These are phyloP conservation scores for Hoplodrina ambigua DNA, from an alignment of 2,888 invertebrate genomes.

Conservation along the genomic window DNA sequence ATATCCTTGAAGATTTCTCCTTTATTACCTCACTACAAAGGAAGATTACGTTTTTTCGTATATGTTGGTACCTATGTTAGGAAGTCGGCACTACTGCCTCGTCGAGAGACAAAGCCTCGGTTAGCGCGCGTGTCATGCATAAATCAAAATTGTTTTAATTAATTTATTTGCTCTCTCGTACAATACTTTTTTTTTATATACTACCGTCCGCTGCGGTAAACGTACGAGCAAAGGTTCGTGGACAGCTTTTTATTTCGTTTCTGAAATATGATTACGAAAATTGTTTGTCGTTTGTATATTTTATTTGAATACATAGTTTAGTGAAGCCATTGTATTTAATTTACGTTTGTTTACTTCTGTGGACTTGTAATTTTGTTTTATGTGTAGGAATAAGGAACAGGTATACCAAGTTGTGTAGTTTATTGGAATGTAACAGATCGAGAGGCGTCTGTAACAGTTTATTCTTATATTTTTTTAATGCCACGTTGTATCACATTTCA, in stretches of 20 bases:
- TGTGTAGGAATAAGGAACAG: no score
- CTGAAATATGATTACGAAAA: conserved; percentile 24
- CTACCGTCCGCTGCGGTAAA: conserved; percentile 13
- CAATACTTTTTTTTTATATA: conserved; percentile 37
- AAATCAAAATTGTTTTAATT: conserved; percentile 52
- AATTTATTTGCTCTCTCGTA: conserved; percentile 42
- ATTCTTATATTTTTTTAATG: no score
- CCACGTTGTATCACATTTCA: no score
- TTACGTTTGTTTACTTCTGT: not conserved
- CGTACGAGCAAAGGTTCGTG: conserved; percentile 18
- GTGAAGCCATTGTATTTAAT: not conserved
- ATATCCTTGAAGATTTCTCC: no score
- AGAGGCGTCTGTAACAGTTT: no score
- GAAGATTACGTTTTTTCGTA: not conserved
- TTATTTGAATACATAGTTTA: not conserved
- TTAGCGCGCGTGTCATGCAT: conserved; percentile 36
- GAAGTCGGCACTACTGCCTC: conserved; percentile 1
- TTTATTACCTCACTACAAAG: not conserved
- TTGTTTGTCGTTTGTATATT: conserved; percentile 7
- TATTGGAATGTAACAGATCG: no score
- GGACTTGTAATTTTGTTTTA: not conserved
- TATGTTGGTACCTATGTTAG: conserved; percentile 10
- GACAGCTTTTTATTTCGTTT: conserved; percentile 15
- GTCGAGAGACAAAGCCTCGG: not conserved
- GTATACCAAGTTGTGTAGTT: no score